Evolutionary conservation across 1,140 invertebrate genomes (phyloP).

Genomic region (Proales similis): DNA sequence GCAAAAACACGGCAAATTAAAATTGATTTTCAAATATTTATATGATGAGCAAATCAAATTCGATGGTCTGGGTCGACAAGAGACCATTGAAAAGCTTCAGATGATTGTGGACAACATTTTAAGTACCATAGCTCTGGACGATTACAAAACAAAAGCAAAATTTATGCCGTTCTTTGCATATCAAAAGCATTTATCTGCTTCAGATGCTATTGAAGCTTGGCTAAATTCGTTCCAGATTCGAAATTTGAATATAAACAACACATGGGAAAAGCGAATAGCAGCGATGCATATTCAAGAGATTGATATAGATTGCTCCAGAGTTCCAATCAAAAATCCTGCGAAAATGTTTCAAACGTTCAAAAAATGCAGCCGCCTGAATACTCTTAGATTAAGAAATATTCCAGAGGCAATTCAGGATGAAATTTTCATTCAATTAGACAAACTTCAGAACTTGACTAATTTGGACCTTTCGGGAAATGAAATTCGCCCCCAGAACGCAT

Average conservation of each 20-base stretch:
- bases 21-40: constrained; percentile 2
- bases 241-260: constrained; percentile 1
- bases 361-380: neutral
- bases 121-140: neutral
- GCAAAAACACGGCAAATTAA: constrained; percentile 12
- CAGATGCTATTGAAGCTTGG: neutral
- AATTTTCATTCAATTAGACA: neutral
- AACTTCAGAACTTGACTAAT: neutral
- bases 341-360: constrained; percentile 3
- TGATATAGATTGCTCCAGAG: neutral
- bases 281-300: neutral
- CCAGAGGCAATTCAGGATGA: neutral
- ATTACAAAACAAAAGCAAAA: neutral
- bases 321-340: neutral
- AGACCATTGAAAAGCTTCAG: constrained; percentile 14
- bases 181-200: neutral
- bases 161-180: constrained; percentile 22
- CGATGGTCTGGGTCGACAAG: neutral
- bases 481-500: neutral
- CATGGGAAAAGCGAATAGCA: constrained; percentile 8
- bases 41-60: neutral
- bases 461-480: constrained; percentile 25
- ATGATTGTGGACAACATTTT: constrained; percentile 11
- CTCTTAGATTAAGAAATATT: constrained; percentile 14
- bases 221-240: neutral